A percentile compares a stretch with the other conserved stretches of the same genome.
These are phyloP conservation scores for Psittacula cyanocephala DNA, from an alignment of 2,113 vertebrate species.

Conservation along the genomic window DNA sequence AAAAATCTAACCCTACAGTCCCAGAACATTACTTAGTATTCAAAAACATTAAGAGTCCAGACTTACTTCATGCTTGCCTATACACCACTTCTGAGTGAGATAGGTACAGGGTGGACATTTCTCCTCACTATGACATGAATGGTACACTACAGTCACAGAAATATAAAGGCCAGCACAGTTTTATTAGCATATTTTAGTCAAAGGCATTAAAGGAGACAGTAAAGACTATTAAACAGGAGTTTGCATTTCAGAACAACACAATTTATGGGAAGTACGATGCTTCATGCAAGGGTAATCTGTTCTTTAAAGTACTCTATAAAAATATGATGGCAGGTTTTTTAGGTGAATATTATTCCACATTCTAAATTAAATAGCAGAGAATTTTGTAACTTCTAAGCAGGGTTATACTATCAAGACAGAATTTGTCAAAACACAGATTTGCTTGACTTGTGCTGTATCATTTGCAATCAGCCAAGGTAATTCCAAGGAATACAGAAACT, in stretches of 20 bases:
- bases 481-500: neutral
- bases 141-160: conserved; percentile 84
- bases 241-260: neutral
- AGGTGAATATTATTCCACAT: neutral
- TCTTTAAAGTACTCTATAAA: neutral
- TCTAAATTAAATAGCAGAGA: neutral
- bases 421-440: neutral
- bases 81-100: conserved; percentile 97
- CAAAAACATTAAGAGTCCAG: neutral
- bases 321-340: neutral
- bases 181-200: neutral
- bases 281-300: neutral
- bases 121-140: conserved; percentile 95
- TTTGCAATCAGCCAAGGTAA: neutral
- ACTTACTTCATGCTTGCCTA: conserved; percentile 97
- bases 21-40: neutral
- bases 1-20: neutral
- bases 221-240: neutral
- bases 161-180: neutral
- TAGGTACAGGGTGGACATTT: conserved; percentile 97
- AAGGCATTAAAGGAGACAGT: neutral
- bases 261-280: neutral
- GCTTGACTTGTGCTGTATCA: neutral
- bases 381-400: neutral
- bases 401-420: neutral